Conservation (phyloP, 2,797 vertebrate species). For the Yasuhikotakia modesta region DNA sequence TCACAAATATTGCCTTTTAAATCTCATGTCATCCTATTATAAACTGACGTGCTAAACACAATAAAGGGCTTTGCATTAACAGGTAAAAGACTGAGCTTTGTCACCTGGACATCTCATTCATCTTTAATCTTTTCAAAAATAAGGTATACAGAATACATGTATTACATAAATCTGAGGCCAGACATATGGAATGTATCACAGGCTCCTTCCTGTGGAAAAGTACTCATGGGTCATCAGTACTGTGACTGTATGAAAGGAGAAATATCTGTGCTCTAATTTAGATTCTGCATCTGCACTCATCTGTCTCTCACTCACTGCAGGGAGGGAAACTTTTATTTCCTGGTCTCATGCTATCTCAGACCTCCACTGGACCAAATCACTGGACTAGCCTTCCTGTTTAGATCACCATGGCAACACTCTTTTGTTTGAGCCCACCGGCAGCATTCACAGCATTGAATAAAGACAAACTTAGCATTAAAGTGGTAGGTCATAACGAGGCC, state of each 20-base stretch:
- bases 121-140: too few species aligned
- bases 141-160: too few species aligned
- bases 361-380: conserved; percentile 62
- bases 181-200: neutral
- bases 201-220: neutral
- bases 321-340: conserved; percentile 54
- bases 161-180: neutral
- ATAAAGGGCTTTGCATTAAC: neutral
- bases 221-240: conserved; percentile 14
- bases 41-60: neutral
- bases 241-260: conserved; percentile 25
- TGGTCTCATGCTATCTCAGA: conserved; percentile 49
- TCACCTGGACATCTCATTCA: neutral
- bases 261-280: conserved; percentile 71
- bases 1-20: neutral
- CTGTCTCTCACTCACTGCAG: conserved; percentile 69
- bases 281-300: conserved; percentile 72
- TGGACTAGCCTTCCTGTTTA: conserved; percentile 69
- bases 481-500: conserved; percentile 18
- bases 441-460: conserved; percentile 65
- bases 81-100: conserved; percentile 13
- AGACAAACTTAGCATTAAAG: neutral
- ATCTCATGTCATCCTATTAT: neutral
- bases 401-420: conserved; percentile 74
- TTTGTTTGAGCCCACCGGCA: conserved; percentile 60